Evolutionary conservation across 2,797 vertebrate genomes (phyloP), one percentile per base, ranked within the genome.

Genomic region (Buphagus erythrorhynchus): DNA sequence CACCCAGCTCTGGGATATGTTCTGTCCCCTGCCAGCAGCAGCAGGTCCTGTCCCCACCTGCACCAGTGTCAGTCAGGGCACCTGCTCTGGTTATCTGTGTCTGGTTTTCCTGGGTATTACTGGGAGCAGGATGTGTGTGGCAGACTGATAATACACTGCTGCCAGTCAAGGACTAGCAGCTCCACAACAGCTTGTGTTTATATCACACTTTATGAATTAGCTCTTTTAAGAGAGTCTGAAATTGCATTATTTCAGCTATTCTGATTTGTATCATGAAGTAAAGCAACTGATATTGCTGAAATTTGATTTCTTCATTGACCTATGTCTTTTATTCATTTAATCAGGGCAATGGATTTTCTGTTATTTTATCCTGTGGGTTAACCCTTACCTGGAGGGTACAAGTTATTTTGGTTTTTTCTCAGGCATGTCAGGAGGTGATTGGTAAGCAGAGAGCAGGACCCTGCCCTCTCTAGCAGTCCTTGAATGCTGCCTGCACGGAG

Each of bases 251-350:
- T 96, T 90, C 76, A 52, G 62, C 72, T 80, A 33, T 91, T 91
- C 49, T 88, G 87, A 91, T 92, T 90, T 92, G 66, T 93, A 81
- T 89, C 92, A 26, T 26, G 55, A 91, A 93, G n/a, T 92, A 88
- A 90, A 35, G 85, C 72, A 45, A 75, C 81, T 83, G 78, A 92
- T 81, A 59, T 24, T 59, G 66, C 76, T 93, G 89, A 73, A 96
- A 91, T 63, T 72, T 94, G 85, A 90, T 96, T 94, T 94, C 85
- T 81, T 94, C 85, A 66, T 92, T 96, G 89, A 94, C 89, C 85
- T 73, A 9, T 18, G 36, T 21, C 61, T 93, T 90, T 72, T 81
- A 69, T 72, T 94, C 22, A 25, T 86, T 95, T 91, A 35, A 77
- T 71, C 16, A 76, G 72, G 43, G 49, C 24, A 2, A 58, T 88